Conservation (phyloP, 1,140 invertebrate genomes). For the Bombus huntii region DNA sequence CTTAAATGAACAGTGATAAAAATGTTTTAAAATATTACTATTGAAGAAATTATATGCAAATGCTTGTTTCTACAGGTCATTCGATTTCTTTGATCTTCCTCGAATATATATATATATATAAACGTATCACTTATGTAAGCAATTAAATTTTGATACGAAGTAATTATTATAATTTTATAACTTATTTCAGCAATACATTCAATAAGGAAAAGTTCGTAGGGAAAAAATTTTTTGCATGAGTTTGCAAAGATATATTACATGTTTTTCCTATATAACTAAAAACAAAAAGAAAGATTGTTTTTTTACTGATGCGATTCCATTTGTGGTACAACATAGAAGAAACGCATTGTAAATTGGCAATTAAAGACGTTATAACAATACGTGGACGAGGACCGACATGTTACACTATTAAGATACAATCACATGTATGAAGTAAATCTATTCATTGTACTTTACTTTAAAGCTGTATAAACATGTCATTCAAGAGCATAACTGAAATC, state of each 20-base stretch:
- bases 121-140: slow-evolving; percentile 9
- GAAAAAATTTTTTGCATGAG: neutral
- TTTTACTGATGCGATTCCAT: neutral
- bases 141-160: slow-evolving; percentile 5
- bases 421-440: slow-evolving; percentile 59
- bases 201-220: too few relatives aligned
- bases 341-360: slow-evolving; percentile 68
- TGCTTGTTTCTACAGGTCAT: neutral
- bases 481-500: slow-evolving; percentile 51
- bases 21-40: slow-evolving; percentile 2
- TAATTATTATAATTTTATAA: slow-evolving; percentile 21
- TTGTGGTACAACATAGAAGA: neutral
- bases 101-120: slow-evolving; percentile 14
- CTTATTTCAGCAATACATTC: slow-evolving; percentile 8
- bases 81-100: slow-evolving; percentile 26
- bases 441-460: slow-evolving; percentile 64
- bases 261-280: slow-evolving; percentile 18
- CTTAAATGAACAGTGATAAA: slow-evolving; percentile 36
- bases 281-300: slow-evolving; percentile 3
- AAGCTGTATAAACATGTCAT: slow-evolving; percentile 57
- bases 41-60: slow-evolving; percentile 2
- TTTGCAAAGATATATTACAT: slow-evolving; percentile 18
- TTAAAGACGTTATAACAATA: slow-evolving; percentile 68
- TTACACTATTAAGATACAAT: slow-evolving; percentile 69
- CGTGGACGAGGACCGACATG: slow-evolving; percentile 77